These are phyloP conservation scores for Mormyrus proboscirostris DNA, from an alignment of 2,797 vertebrate species.

Conservation along the genomic window DNA sequence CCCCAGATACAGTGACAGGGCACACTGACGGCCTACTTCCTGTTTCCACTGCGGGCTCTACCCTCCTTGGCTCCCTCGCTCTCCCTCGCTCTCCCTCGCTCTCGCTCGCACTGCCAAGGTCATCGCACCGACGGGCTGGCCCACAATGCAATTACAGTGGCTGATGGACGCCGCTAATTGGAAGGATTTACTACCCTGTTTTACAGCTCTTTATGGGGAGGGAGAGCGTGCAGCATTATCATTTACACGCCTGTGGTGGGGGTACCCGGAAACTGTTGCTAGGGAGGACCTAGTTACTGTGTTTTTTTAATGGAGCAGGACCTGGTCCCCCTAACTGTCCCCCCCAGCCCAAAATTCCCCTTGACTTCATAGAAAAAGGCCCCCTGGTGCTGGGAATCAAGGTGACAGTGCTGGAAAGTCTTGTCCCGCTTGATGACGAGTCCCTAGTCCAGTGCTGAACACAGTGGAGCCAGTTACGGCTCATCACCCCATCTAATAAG, in stretches of 20 bases:
- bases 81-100: conserved; percentile 18
- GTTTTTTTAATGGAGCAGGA: conserved; percentile 11
- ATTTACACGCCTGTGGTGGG: conserved; percentile 64
- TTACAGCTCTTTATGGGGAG: conserved; percentile 74
- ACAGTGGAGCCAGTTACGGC: conserved; percentile 75
- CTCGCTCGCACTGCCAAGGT: conserved; percentile 57
- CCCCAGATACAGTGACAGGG: neutral
- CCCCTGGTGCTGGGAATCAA: conserved; percentile 22
- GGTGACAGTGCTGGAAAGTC: conserved; percentile 70
- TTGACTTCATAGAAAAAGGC: neutral
- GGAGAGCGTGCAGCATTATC: conserved; percentile 70
- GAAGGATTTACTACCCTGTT: conserved; percentile 69
- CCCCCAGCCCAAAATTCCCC: neutral
- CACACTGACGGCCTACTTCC: neutral
- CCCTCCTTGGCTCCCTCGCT: conserved; percentile 42
- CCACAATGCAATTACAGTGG: conserved; percentile 71
- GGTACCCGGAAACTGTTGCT: conserved; percentile 20
- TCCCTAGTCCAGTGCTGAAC: conserved; percentile 62
- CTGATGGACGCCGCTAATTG: conserved; percentile 76
- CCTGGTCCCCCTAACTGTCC: neutral
- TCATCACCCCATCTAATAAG: conserved; percentile 73
- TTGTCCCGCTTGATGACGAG: conserved; percentile 66
- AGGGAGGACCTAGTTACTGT: neutral
- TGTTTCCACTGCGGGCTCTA: neutral
- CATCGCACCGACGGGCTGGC: conserved; percentile 62